phyloP scores from a whole-genome alignment of 2,797 vertebrate species.

The Pyrocephalus nanus region DNA sequence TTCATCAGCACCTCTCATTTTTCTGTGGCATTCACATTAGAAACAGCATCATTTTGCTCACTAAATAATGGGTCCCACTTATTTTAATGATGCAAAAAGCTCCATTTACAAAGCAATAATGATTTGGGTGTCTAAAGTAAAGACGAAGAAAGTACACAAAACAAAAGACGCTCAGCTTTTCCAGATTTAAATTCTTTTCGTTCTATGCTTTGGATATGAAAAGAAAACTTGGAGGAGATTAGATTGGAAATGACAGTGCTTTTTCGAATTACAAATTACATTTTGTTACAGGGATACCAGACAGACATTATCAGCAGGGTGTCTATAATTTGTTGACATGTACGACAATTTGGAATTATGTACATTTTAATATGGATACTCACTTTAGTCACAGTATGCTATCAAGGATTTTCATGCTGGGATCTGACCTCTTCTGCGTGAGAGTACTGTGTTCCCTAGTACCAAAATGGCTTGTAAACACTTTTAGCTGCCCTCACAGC shows the following conservation, averaged over 20 bases:
- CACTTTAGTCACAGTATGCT: constrained; percentile 17
- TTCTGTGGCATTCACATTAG: neutral
- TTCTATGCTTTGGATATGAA: neutral
- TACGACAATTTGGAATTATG: neutral
- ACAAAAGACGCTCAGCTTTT: neutral
- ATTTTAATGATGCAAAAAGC: neutral
- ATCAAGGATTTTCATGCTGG: neutral
- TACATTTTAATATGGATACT: constrained; percentile 19
- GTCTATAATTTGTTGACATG: constrained; percentile 15
- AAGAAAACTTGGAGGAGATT: neutral
- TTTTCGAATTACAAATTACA: neutral
- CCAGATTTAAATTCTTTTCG: neutral
- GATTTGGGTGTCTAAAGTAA: neutral
- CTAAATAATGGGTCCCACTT: neutral
- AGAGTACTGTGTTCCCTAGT: neutral
- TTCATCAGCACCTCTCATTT: neutral
- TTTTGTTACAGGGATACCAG: neutral
- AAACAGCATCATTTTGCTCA: neutral
- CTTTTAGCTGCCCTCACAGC: neutral
- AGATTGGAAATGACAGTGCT: neutral
- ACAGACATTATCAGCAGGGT: neutral
- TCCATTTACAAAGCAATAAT: neutral
- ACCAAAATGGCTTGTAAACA: neutral
- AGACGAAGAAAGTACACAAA: neutral
- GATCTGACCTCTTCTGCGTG: neutral